These are phyloP conservation scores for Anticlea derivata DNA, from an alignment of 2,888 invertebrate genomes.

Conservation along the genomic window DNA sequence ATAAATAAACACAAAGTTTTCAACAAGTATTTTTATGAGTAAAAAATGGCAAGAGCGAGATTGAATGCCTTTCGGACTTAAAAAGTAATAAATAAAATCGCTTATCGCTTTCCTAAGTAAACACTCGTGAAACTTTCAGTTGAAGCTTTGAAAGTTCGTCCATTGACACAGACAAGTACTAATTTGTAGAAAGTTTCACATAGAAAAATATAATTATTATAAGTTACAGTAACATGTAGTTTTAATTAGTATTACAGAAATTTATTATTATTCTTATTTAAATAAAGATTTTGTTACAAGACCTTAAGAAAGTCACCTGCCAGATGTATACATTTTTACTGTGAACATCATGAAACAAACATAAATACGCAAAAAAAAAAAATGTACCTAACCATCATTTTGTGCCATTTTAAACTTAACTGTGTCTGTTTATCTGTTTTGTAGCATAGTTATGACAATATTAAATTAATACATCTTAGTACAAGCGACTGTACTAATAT, in stretches of 20 bases:
- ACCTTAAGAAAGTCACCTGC: no score
- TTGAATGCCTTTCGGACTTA: conserved; percentile 23
- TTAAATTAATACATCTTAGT: no score
- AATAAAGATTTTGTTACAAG: not conserved
- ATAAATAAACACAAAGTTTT: not conserved
- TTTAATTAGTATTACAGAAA: not conserved
- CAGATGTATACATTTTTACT: no score
- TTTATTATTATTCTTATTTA: not conserved
- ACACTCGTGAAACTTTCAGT: conserved; percentile 21
- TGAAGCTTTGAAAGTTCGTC: conserved; percentile 24
- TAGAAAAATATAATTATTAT: conserved; percentile 75
- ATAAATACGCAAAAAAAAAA: no score
- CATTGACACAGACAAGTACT: conserved; percentile 44
- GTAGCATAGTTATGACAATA: no score
- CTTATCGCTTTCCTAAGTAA: conserved; percentile 30
- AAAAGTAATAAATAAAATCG: conserved; percentile 34
- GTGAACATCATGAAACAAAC: no score
- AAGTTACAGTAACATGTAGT: conserved; percentile 58
- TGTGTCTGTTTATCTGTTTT: no score
- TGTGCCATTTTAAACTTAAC: no score
- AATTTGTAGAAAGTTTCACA: conserved; percentile 72
- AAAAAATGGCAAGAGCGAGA: conserved; percentile 2
- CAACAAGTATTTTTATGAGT: conserved; percentile 3
- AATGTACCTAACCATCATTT: no score
- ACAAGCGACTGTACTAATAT: no score